Conservation (phyloP, 2,113 vertebrate genomes). For the Chauna torquata region DNA sequence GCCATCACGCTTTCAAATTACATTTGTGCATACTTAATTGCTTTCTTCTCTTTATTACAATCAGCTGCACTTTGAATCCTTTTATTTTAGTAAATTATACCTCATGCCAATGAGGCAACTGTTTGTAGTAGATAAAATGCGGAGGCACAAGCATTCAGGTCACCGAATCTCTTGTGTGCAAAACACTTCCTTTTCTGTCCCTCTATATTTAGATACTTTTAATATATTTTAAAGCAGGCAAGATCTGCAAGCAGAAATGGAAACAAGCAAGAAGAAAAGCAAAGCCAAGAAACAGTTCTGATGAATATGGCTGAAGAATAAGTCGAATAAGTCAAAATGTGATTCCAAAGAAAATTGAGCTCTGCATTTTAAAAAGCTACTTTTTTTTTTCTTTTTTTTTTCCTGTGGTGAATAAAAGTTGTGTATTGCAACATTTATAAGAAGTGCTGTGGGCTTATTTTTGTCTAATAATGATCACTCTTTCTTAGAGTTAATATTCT, state of each 20-base stretch:
- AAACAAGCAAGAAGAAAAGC: not conserved
- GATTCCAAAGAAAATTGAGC: not conserved
- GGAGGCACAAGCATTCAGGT: not conserved
- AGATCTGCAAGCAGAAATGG: not conserved
- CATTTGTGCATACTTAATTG: conserved; percentile 36
- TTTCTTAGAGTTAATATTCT: conserved; percentile 24
- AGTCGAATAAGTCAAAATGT: not conserved
- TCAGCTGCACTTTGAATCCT: not conserved
- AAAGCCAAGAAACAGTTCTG: not conserved
- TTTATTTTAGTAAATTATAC: conserved; percentile 33
- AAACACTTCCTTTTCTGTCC: not conserved
- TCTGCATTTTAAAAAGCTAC: not conserved
- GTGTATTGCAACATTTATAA: not conserved
- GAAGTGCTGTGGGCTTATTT: not conserved
- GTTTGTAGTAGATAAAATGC: conserved; percentile 33
- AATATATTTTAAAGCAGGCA: not conserved
- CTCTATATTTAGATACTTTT: conserved; percentile 4
- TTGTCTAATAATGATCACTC: not conserved
- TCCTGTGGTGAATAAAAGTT: not conserved
- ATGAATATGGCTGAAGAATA: not conserved
- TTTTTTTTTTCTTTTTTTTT: not conserved
- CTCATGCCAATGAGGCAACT: conserved; percentile 19
- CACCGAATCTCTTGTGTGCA: not conserved
- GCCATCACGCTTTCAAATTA: conserved; percentile 16
- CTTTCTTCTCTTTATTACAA: conserved; percentile 27